Evolutionary conservation across 2,888 invertebrate genomes (phyloP).

Genomic region (Lathronympha strigana): DNA sequence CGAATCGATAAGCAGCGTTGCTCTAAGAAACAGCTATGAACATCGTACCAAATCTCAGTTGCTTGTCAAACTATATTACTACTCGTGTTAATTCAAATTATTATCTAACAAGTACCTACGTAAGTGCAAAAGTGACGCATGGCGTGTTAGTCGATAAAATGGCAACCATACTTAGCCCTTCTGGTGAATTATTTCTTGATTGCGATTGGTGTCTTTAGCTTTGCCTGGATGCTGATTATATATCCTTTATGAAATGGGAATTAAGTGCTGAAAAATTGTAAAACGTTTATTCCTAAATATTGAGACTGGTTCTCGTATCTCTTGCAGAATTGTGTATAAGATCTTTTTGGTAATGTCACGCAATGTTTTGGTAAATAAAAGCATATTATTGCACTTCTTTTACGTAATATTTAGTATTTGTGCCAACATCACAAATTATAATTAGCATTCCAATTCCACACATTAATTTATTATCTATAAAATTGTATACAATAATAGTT

Average conservation of each 20-base stretch:
- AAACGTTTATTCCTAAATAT: background rate
- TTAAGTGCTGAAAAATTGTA: background rate
- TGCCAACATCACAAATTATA: constrained; percentile 19
- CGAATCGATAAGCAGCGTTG: no score
- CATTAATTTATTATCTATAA: background rate
- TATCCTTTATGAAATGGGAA: constrained; percentile 1
- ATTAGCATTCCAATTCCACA: constrained; percentile 4
- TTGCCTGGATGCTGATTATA: background rate
- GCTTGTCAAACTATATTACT: no score
- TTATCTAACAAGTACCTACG: no score
- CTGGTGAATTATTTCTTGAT: no score
- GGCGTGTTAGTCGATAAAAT: no score
- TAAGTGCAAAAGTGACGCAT: no score
- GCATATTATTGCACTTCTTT: background rate
- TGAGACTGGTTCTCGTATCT: constrained; percentile 13
- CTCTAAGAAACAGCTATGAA: no score
- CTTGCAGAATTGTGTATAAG: background rate
- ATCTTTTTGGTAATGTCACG: no score
- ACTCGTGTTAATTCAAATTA: no score
- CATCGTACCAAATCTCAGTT: no score
- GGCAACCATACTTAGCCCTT: no score
- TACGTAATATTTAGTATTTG: background rate
- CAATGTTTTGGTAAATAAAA: background rate
- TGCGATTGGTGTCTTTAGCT: background rate
- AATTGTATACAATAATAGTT: background rate